These are phyloP conservation scores for Varecia variegata DNA, from an alignment of 2,797 vertebrate species.

Conservation along the genomic window DNA sequence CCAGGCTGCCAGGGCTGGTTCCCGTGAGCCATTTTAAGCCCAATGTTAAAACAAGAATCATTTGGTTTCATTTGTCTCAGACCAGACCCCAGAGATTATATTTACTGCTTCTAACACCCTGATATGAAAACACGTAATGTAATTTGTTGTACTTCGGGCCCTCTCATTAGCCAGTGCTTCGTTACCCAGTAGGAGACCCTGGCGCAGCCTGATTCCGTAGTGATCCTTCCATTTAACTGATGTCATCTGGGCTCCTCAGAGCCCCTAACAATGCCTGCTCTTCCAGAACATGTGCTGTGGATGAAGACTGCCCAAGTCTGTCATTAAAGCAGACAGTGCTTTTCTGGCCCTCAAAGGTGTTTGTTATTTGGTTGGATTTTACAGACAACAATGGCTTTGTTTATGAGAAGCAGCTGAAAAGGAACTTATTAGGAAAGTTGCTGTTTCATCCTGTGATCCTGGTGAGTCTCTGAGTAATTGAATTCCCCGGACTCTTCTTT, in stretches of 20 bases:
- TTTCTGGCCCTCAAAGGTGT: background rate
- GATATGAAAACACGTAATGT: background rate
- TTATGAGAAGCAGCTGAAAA: conserved; percentile 42
- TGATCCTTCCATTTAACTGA: background rate
- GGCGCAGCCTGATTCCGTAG: background rate
- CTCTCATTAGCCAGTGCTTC: background rate
- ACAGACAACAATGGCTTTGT: background rate
- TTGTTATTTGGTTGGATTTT: background rate
- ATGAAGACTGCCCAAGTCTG: background rate
- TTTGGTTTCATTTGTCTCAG: conserved; percentile 22
- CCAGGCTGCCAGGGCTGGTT: background rate
- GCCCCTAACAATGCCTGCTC: background rate
- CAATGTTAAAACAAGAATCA: background rate
- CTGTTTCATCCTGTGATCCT: conserved; percentile 51
- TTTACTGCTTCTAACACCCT: background rate
- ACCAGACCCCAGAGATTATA: background rate
- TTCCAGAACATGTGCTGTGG: background rate
- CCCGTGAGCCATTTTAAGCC: background rate
- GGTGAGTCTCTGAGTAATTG: conserved; percentile 45
- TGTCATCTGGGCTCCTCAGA: background rate
- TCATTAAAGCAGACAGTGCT: background rate
- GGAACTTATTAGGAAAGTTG: conserved; percentile 41
- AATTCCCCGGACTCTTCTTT: conserved; percentile 46
- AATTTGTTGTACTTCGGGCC: background rate
- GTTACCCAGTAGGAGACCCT: background rate